phyloP scores from a whole-genome alignment of 1,140 invertebrate species.

The Drosophila fuyamai region DNA sequence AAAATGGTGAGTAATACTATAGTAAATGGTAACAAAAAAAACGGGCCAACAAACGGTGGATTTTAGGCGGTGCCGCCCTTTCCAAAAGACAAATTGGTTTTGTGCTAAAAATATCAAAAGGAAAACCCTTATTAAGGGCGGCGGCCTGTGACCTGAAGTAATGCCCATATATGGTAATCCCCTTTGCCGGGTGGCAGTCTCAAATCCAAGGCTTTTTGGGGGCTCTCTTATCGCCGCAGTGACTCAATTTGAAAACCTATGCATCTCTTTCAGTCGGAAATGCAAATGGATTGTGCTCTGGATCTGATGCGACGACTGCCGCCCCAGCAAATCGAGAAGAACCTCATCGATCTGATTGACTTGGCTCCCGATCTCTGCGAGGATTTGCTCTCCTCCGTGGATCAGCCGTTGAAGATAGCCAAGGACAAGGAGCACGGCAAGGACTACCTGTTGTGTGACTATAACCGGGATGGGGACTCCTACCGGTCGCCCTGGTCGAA shows the following conservation, averaged over 20 bases:
- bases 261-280: conserved; percentile 91
- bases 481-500: conserved; percentile 99
- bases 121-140: neutral
- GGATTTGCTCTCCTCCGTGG: conserved; percentile 98
- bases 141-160: conserved; percentile 45
- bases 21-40: conserved; percentile 21
- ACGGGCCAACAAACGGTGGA: conserved; percentile 27
- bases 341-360: conserved; percentile 98
- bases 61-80: conserved; percentile 32
- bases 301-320: conserved; percentile 99
- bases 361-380: conserved; percentile 98
- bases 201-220: neutral
- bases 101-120: no score
- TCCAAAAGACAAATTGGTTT: neutral
- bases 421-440: conserved; percentile 97
- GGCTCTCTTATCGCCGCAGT: conserved; percentile 55
- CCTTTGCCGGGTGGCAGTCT: conserved; percentile 2
- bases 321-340: conserved; percentile 99
- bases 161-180: conserved; percentile 73
- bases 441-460: conserved; percentile 99
- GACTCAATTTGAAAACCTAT: conserved; percentile 40
- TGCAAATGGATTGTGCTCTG: conserved; percentile 99
- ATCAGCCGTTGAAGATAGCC: conserved; percentile 99
- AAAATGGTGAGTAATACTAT: conserved; percentile 72
- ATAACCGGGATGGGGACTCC: conserved; percentile 99